Conservation (phyloP, 2,113 vertebrate genomes). For the Lathamus discolor region DNA sequence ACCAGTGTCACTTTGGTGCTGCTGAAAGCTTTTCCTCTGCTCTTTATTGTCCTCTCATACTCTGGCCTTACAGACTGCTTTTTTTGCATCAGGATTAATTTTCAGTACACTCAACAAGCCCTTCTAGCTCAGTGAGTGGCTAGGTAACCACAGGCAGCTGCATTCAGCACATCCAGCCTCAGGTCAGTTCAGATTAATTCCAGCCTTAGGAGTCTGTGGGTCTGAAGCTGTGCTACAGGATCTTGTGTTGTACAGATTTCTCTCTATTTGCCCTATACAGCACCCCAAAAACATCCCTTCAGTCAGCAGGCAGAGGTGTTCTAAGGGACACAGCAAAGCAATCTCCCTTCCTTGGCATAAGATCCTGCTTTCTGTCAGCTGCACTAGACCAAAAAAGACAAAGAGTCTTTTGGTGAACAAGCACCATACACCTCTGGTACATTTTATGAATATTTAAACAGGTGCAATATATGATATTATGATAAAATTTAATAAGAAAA, state of each 20-base stretch:
- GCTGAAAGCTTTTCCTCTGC: background rate
- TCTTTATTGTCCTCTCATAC: background rate
- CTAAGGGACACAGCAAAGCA: background rate
- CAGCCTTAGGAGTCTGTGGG: background rate
- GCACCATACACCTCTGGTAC: background rate
- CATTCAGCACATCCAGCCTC: background rate
- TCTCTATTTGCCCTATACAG: background rate
- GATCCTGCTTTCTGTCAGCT: background rate
- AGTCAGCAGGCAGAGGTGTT: background rate
- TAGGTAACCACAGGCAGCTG: background rate
- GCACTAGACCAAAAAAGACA: background rate
- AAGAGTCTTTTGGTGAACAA: background rate
- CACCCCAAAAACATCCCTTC: background rate
- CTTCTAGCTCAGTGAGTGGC: fast-evolving
- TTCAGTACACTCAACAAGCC: fast-evolving
- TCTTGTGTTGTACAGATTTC: background rate
- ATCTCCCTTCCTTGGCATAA: background rate
- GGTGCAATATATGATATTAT: background rate
- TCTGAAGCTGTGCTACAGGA: background rate
- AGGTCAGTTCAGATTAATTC: background rate
- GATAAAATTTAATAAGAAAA: background rate
- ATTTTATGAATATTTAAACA: background rate
- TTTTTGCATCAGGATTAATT: background rate
- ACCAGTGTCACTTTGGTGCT: background rate
- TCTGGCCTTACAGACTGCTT: background rate